Evolutionary conservation across 2,888 invertebrate genomes (phyloP).

Genomic region (Ormia ochracea): DNA sequence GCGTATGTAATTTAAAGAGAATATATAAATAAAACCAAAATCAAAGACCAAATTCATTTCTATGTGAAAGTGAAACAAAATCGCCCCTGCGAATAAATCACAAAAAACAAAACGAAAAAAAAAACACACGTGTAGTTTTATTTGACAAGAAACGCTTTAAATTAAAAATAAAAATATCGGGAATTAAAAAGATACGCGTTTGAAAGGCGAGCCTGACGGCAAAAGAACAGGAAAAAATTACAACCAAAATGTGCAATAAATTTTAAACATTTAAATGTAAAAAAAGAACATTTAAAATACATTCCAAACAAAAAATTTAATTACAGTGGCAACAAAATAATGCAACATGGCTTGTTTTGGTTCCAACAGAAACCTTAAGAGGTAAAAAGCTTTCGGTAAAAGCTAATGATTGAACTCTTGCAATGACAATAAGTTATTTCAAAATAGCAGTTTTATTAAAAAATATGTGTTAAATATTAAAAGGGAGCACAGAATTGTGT

Average conservation of each 20-base stretch:
- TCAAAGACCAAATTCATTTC: conserved; percentile 21
- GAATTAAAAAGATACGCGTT: background rate
- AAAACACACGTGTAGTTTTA: conserved; percentile 56
- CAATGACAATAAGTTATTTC: background rate
- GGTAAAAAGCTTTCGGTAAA: background rate
- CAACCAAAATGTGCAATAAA: conserved; percentile 38
- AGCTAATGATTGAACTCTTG: background rate
- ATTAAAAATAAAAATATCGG: background rate
- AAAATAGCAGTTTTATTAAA: background rate
- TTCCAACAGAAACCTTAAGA: conserved; percentile 11
- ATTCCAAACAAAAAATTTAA: background rate
- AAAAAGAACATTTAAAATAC: background rate
- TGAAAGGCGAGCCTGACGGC: background rate
- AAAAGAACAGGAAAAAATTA: background rate
- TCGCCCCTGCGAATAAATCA: background rate
- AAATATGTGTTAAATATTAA: background rate
- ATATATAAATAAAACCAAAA: conserved; percentile 2
- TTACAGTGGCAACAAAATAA: background rate
- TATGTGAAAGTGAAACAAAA: background rate
- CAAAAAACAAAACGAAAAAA: background rate
- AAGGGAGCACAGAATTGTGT: no score
- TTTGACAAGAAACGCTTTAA: background rate
- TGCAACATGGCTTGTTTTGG: conserved; percentile 34
- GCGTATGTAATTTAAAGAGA: conserved; percentile 20
- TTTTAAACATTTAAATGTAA: background rate